Percentiles rank a stretch among this genome's conserved stretches.
These are phyloP conservation scores for Amphiura filiformis DNA, from an alignment of 35 echinoderm and acorn worm genomes.

Conservation along the genomic window DNA sequence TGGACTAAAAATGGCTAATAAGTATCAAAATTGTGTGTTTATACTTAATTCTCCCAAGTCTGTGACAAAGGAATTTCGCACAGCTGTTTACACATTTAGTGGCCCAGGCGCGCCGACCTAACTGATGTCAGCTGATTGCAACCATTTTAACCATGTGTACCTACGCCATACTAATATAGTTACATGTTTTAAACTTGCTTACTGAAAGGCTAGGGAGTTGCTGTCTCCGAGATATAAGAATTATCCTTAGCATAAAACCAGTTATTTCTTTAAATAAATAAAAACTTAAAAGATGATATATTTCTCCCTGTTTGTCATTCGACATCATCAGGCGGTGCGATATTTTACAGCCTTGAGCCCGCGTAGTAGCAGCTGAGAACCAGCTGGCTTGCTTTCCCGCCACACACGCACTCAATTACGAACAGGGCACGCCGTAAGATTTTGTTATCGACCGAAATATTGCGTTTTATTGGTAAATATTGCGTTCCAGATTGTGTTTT, in stretches of 20 bases:
- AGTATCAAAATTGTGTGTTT: not conserved
- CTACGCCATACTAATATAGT: too few relatives aligned
- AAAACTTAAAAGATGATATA: too few relatives aligned
- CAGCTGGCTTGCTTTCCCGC: not conserved
- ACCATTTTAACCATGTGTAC: not conserved
- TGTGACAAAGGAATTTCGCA: constrained; percentile 1
- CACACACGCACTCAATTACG: not conserved
- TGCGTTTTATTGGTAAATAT: not conserved
- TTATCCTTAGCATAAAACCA: too few relatives aligned
- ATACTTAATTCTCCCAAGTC: not conserved
- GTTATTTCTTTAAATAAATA: too few relatives aligned
- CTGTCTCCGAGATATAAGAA: too few relatives aligned
- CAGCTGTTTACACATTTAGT: constrained; percentile 13
- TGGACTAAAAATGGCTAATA: not conserved
- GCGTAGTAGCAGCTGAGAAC: constrained; percentile 12
- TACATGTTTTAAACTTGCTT: too few relatives aligned
- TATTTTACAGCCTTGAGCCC: not conserved
- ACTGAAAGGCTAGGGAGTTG: too few relatives aligned
- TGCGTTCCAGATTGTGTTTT: not conserved
- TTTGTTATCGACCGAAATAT: not conserved
- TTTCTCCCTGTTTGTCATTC: not conserved
- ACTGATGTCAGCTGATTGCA: not conserved
- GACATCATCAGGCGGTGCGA: not conserved
- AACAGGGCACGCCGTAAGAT: not conserved
- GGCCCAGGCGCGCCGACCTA: not conserved